Base-by-base conservation (phyloP, 2,113 vertebrate genomes). In the Gallinago media region DNA sequence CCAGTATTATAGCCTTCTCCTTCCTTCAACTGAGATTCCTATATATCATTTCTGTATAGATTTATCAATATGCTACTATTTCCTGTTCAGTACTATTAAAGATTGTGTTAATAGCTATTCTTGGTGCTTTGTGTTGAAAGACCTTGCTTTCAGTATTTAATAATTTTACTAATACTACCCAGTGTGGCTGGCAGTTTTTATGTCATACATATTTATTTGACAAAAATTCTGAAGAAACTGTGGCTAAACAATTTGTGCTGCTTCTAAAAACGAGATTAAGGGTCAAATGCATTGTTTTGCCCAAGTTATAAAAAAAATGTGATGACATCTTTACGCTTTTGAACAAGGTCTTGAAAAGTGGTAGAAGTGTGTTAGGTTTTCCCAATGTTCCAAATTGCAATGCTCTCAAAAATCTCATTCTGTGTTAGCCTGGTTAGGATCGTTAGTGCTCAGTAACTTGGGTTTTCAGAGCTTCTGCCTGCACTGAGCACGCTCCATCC, bases 281-380 rank as follows among this genome's bases (percentile, higher is more conserved):
- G 42, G 78, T 75, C 52, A 86, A 74, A 88, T 68, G 49, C 54
- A 88, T 94, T 96, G 82, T 96, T 94, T 92, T 88, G n/a, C 50
- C 27, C 31, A 82, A 76, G 62, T 66, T 94, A 92, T 79, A 71
- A 85, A 88, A 90, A 93, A 92, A 66, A 83, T 49, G 49, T 95
- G 85, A 75, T 97, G 92, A 94, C 68, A 85, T 90, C 47, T 90
- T 94, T 82, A 88, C 0, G 7, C 58, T 89, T 92, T 83, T 56
- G 29, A 92, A 22, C 40, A 94, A 76, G 71, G 38, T 85, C 74
- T 90, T 96, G 85, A 96, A 95, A 96, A 94, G 67, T 97, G 46
- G 61, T 72, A 81, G 61, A 83, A 80, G 42, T 67, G 66, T 85
- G 62, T 63, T 40, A 85, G 63, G 66, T 88, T 92, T 92, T 80